Percentiles rank a stretch among this genome's conserved stretches.
These are phyloP conservation scores for Eupithecia abbreviata DNA, from an alignment of 2,888 invertebrate species.

Conservation along the genomic window DNA sequence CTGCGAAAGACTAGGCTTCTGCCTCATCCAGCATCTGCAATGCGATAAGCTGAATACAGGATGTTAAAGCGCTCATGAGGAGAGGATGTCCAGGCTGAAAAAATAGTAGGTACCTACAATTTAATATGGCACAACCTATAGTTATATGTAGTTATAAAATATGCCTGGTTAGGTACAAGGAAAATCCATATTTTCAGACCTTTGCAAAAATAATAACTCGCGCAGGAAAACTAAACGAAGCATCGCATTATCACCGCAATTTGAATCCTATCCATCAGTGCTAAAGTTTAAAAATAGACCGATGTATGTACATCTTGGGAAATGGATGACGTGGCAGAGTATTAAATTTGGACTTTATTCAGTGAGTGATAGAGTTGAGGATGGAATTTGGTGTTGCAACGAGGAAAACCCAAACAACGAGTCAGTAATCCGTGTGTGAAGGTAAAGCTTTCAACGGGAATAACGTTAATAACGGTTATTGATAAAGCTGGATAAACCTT, in stretches of 20 bases:
- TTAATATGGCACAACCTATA: no score
- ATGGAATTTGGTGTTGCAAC: slow-evolving; percentile 17
- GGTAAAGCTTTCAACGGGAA: slow-evolving; percentile 23
- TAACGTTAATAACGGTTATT: slow-evolving; percentile 7
- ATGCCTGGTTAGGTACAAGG: no score
- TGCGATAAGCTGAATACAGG: no score
- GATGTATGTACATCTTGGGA: slow-evolving; percentile 9
- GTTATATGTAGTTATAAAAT: no score
- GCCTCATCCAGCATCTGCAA: no score
- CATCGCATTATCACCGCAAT: background rate
- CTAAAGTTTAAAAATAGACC: slow-evolving; percentile 8
- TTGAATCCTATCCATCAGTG: slow-evolving; percentile 14
- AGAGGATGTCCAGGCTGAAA: no score
- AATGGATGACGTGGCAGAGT: background rate
- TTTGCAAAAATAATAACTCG: background rate
- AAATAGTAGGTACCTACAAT: no score
- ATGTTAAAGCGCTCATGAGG: no score
- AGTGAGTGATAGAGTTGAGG: slow-evolving; percentile 10
- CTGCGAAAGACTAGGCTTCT: no score
- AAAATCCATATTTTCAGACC: no score
- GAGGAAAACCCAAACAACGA: slow-evolving; percentile 26
- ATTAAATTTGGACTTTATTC: slow-evolving; percentile 12
- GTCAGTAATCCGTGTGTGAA: slow-evolving; percentile 18
- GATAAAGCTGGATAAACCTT: background rate
- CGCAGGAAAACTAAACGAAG: background rate